Evolutionary conservation across 64 coral and sea anemone species (phyloP).

Genomic region (Stichodactyla helianthus): DNA sequence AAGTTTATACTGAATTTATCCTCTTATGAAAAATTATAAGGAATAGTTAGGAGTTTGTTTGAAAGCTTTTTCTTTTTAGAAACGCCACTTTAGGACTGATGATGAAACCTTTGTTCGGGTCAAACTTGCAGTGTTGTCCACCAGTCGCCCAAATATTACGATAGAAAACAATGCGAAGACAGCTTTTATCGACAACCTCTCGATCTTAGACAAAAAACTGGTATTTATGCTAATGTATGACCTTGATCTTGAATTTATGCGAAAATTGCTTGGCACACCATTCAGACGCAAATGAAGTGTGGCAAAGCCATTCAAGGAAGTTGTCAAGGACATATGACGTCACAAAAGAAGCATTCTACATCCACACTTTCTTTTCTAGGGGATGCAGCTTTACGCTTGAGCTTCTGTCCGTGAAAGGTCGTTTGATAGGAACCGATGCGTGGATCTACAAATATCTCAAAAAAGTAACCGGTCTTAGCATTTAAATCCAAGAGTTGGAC

Average conservation of each 20-base stretch:
- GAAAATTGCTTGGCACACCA: not conserved
- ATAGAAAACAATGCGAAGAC: not conserved
- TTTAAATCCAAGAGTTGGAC: not conserved
- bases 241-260: not conserved
- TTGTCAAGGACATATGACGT: not conserved
- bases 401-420: not conserved
- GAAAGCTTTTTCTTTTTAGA: not conserved
- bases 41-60: too few species aligned
- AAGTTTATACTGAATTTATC: too few species aligned
- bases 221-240: not conserved
- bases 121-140: not conserved
- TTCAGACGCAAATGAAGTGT: not conserved
- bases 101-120: not conserved
- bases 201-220: conserved; percentile 1
- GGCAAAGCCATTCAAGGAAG: not conserved
- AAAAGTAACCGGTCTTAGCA: not conserved
- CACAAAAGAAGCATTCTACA: not conserved
- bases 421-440: not conserved
- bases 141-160: not conserved
- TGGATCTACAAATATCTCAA: not conserved
- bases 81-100: not conserved
- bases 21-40: too few species aligned
- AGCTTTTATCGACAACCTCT: conserved; percentile 7
- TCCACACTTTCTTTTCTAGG: not conserved
- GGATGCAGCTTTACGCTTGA: not conserved